phyloP scores from a whole-genome alignment of 2,797 vertebrate species.

The Crocidura indochinensis region DNA sequence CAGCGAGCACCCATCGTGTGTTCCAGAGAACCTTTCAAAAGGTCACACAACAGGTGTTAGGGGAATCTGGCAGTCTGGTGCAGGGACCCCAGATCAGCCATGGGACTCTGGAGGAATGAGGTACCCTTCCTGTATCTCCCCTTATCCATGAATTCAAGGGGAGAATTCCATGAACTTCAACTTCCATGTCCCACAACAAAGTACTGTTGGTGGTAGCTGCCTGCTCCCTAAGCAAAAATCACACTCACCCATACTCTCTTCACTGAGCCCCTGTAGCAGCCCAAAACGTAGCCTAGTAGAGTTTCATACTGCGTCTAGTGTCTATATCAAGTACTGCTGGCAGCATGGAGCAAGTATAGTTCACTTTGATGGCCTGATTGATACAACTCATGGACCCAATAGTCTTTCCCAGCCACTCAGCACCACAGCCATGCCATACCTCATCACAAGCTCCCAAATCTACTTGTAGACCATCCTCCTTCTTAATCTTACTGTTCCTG shows the following conservation, averaged over 20 bases:
- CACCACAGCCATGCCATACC: background rate
- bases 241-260: too few species aligned
- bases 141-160: background rate
- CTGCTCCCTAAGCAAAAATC: background rate
- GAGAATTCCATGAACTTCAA: too few species aligned
- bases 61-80: too few species aligned
- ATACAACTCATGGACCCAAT: too few species aligned
- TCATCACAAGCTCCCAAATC: background rate
- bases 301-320: too few species aligned
- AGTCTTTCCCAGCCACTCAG: background rate
- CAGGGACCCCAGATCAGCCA: background rate
- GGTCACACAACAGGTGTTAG: too few species aligned
- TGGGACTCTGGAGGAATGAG: background rate
- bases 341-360: background rate
- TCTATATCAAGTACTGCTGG: too few species aligned
- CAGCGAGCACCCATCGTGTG: background rate
- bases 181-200: background rate
- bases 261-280: too few species aligned
- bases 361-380: too few species aligned
- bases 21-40: background rate
- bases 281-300: too few species aligned
- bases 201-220: background rate
- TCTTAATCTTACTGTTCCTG: background rate
- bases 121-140: background rate
- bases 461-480: too few species aligned